Conservation (phyloP, 1,140 invertebrate species). For the Drusus annulatus region DNA sequence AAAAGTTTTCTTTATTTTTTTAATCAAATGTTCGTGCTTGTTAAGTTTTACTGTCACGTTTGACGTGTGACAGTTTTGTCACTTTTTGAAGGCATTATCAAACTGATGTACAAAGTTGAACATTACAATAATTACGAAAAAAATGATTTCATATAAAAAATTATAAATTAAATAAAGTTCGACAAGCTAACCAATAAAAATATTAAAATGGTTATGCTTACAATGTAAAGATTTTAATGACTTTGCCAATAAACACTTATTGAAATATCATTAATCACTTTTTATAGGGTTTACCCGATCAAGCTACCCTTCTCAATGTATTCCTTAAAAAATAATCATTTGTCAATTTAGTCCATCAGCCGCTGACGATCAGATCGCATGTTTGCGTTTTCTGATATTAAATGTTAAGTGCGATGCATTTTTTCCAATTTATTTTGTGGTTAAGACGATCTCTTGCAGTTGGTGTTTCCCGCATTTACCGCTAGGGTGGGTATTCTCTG, state of each 20-base stretch:
- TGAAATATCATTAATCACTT: neutral
- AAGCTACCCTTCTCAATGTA: neutral
- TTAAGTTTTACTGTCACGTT: too few species aligned
- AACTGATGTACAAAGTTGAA: too few species aligned
- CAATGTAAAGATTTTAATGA: too few species aligned
- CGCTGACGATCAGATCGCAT: constrained; percentile 52
- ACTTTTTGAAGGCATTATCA: too few species aligned
- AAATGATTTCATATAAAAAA: too few species aligned
- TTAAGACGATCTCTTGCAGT: constrained; percentile 3
- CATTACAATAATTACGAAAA: too few species aligned
- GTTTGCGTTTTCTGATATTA: constrained; percentile 32
- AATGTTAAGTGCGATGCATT: neutral
- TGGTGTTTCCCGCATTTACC: constrained; percentile 8
- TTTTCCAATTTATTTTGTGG: constrained; percentile 30
- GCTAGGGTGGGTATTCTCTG: neutral
- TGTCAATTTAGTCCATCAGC: constrained; percentile 50
- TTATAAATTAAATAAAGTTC: too few species aligned
- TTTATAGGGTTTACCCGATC: constrained; percentile 2
- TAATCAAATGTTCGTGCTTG: too few species aligned
- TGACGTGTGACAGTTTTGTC: too few species aligned
- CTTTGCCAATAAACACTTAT: neutral
- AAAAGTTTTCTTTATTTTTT: too few species aligned
- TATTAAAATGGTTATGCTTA: too few species aligned
- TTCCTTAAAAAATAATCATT: constrained; percentile 50
- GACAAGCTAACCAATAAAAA: too few species aligned